Percentiles rank a stretch among this genome's conserved stretches.
Evolutionary conservation across 2,797 vertebrate genomes (phyloP).

Genomic region (Cyprinella venusta): DNA sequence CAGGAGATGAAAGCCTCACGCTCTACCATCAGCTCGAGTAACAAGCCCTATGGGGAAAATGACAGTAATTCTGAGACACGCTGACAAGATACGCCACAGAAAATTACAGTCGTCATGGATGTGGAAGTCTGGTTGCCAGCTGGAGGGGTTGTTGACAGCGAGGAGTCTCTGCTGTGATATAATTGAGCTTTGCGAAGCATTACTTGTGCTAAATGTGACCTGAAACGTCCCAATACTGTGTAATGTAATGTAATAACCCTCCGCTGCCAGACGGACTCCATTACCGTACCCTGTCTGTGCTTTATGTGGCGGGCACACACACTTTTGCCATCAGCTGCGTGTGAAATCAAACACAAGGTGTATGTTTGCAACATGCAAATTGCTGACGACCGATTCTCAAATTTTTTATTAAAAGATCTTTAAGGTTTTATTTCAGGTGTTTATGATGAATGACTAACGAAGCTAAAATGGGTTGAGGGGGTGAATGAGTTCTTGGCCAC

Average conservation of each 20-base stretch:
- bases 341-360: not conserved
- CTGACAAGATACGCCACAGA: conserved; percentile 36
- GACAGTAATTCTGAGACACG: conserved; percentile 46
- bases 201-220: conserved; percentile 30
- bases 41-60: conserved; percentile 31
- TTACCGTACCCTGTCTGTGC: conserved; percentile 4
- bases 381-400: not conserved
- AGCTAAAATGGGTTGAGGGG: not conserved
- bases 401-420: not conserved
- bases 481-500: not conserved
- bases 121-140: conserved; percentile 3
- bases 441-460: conserved; percentile 1
- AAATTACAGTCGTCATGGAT: conserved; percentile 28
- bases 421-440: not conserved
- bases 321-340: not conserved
- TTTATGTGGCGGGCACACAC: not conserved
- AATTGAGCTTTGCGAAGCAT: conserved; percentile 30
- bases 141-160: conserved; percentile 14
- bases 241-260: conserved; percentile 32
- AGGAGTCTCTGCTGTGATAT: conserved; percentile 34
- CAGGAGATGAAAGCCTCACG: conserved; percentile 31
- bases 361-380: conserved; percentile 18
- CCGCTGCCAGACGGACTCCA: not conserved
- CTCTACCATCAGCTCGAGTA: conserved; percentile 33
- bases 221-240: conserved; percentile 5